Evolutionary conservation across 2,113 vertebrate genomes (phyloP), one percentile per base, ranked within the genome.

Genomic region (Mormoops blainvillei): DNA sequence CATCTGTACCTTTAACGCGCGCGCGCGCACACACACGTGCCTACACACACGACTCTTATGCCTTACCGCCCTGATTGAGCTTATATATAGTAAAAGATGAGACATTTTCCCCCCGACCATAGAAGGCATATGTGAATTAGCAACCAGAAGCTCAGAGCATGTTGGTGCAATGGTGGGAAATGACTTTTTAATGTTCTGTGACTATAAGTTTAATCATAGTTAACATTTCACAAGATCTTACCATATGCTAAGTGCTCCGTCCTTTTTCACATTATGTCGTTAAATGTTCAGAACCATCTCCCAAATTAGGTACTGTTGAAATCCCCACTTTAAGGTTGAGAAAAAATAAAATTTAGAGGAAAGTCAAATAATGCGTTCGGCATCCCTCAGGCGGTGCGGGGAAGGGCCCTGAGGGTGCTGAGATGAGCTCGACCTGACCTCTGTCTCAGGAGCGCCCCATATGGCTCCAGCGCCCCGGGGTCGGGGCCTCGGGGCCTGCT

Each of bases 261-360:
- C 45, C 16, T 58, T 82, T 92, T 74, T 28, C 15, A 87, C 7
- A 48, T 73, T 92, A 54, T 65, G 31, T 86, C 20, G 61, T 28
- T 92, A 68, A 65, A 86, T 88, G 54, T 90, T 90, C 45, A 86
- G 78, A 90, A 65, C 2, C 36, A 1, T 83, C 45, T 83, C 38
- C 24, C 36, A 33, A 86, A 63, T 8, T 78, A 82, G 54, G 12
- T 92, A 31, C 2, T 33, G 3, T 78, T 20, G 28, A 86, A 86
- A 73, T 71, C 10, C 41, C 13, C 11, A 48, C 70, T 71, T 54
- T 65, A 68, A 71, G 24, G 2, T 48, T 10, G 28, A 38, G 2
- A 38, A 14, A 87, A 87, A 80, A 18, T 22, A 13, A 88, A 76
- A 43, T 48, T 33, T 77, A 38, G 20, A 63, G 28, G n/a, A n/a